phyloP scores from a whole-genome alignment of 2,797 vertebrate species.

The Crax fasciolata region DNA sequence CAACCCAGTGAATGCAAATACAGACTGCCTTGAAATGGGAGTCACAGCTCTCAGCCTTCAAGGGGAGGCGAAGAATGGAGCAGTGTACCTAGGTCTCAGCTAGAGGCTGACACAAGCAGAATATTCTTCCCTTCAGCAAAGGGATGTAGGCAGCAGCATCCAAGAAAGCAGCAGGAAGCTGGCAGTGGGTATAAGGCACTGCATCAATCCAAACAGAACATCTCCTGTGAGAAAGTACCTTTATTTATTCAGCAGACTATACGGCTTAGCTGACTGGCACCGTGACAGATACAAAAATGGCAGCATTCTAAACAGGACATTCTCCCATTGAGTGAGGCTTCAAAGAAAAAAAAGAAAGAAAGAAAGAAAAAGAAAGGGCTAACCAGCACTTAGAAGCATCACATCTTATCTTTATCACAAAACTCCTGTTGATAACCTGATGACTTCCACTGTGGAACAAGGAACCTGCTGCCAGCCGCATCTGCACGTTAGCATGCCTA shows the following conservation, averaged over 20 bases:
- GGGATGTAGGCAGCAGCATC: neutral
- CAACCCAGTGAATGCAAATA: constrained; percentile 44
- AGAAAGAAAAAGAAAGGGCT: neutral
- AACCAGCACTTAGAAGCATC: neutral
- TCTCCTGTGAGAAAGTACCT: constrained; percentile 67
- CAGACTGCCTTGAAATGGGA: constrained; percentile 10
- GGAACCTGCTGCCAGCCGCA: neutral
- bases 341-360: neutral
- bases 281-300: neutral
- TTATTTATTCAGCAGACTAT: constrained; percentile 13
- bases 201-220: constrained; percentile 4
- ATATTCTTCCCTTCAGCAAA: constrained; percentile 26
- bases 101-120: neutral
- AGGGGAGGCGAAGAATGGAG: constrained; percentile 27
- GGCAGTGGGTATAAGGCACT: constrained; percentile 29
- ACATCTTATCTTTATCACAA: accelerated
- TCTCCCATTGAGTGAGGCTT: neutral
- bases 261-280: neutral
- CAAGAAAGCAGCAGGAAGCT: constrained; percentile 59
- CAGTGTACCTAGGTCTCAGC: constrained; percentile 12
- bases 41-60: neutral
- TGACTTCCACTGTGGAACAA: neutral
- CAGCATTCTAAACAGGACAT: neutral
- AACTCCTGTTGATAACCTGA: neutral
- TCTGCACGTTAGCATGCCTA: neutral